Conservation (phyloP, 1,140 invertebrate genomes). For the Acyrthosiphon pisum region DNA sequence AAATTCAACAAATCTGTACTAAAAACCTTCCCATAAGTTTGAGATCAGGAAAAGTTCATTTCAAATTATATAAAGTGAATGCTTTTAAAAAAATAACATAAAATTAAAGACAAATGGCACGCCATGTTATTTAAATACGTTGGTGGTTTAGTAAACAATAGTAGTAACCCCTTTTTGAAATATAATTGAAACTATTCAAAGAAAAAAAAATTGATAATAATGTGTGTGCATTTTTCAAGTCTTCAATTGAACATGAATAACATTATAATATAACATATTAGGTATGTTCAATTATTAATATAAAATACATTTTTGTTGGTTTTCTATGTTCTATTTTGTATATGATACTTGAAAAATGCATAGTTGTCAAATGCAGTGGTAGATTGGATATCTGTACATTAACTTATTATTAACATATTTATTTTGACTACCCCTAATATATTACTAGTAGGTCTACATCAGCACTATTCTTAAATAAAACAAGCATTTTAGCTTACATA, state of each 20-base stretch:
- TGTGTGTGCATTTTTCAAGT: constrained; percentile 42
- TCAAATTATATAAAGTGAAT: constrained; percentile 16
- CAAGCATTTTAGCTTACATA: constrained; percentile 13
- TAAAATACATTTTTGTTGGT: not conserved
- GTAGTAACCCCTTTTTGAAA: not conserved
- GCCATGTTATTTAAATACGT: constrained; percentile 6
- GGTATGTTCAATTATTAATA: not conserved
- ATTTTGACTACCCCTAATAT: constrained; percentile 39
- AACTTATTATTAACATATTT: constrained; percentile 46
- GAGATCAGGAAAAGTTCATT: constrained; percentile 55
- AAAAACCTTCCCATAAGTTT: constrained; percentile 55
- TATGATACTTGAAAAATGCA: constrained; percentile 44
- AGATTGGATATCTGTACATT: not conserved
- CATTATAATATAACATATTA: too few relatives aligned
- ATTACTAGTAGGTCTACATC: constrained; percentile 53
- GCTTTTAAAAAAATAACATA: constrained; percentile 13
- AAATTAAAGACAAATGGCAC: constrained; percentile 46
- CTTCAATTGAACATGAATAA: not conserved
- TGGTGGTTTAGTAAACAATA: constrained; percentile 27
- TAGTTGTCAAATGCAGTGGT: constrained; percentile 32
- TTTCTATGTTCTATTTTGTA: not conserved
- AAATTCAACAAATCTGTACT: constrained; percentile 9
- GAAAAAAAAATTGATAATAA: not conserved
- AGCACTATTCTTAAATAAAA: constrained; percentile 41
- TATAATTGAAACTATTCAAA: not conserved